These are phyloP conservation scores for Sepiola atlantica DNA, from an alignment of 2,888 invertebrate species.

Conservation along the genomic window DNA sequence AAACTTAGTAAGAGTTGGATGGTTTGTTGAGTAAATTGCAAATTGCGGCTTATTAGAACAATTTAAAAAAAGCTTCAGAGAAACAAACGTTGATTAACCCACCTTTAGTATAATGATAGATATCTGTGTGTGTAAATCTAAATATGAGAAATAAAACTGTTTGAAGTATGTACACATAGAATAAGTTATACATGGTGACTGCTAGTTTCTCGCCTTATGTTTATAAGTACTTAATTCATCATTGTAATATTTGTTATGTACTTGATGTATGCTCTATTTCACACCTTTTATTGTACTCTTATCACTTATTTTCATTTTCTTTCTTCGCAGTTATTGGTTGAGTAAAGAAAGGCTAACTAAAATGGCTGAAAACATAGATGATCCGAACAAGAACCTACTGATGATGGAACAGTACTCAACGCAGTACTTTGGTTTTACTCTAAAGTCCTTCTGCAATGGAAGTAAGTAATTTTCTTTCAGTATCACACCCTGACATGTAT, in stretches of 20 bases:
- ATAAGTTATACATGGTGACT: no score
- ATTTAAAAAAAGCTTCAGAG: no score
- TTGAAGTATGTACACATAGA: no score
- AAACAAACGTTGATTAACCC: no score
- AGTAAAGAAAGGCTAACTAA: background rate
- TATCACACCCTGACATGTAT: background rate
- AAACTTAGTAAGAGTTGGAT: no score
- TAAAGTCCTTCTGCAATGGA: slow-evolving; percentile 42
- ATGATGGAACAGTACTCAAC: slow-evolving; percentile 39
- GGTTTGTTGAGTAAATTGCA: no score
- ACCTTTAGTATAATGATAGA: no score
- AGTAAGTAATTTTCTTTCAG: background rate
- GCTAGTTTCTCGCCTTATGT: no score
- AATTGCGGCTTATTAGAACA: no score
- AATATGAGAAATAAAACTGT: no score
- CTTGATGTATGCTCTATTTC: background rate
- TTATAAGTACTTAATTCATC: no score
- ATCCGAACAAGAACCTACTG: background rate
- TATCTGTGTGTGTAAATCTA: no score
- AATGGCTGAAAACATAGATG: background rate
- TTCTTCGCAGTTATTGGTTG: background rate
- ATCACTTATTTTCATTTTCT: background rate
- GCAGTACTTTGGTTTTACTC: slow-evolving; percentile 45
- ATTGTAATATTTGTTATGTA: background rate
- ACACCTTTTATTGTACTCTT: background rate